A percentile compares a stretch with the other conserved stretches of the same genome.
These are phyloP conservation scores for Astreopora myriophthalma DNA, from an alignment of 64 coral and sea anemone species.

Conservation along the genomic window DNA sequence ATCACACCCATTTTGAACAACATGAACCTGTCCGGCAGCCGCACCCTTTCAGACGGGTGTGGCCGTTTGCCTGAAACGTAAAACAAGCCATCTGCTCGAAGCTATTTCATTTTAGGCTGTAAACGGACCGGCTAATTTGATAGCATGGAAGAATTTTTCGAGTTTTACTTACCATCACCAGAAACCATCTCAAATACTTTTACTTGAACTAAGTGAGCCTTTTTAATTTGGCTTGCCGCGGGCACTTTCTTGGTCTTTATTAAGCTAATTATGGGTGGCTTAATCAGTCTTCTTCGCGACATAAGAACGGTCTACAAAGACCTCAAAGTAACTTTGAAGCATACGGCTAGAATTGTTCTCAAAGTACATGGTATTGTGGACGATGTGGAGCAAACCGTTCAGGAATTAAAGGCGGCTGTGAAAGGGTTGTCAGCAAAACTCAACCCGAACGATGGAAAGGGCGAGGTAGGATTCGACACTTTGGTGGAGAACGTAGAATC, in stretches of 20 bases:
- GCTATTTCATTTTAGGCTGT: background rate
- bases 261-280: conserved; percentile 63
- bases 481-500: conserved; percentile 61
- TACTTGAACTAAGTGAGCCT: background rate
- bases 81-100: background rate
- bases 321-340: conserved; percentile 88
- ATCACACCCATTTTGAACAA: too few relatives aligned
- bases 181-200: background rate
- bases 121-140: background rate
- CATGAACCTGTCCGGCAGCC: background rate
- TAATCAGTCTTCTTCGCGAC: conserved; percentile 77
- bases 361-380: conserved; percentile 91
- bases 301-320: conserved; percentile 79
- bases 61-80: background rate
- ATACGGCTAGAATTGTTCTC: conserved; percentile 82
- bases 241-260: background rate
- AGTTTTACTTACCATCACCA: background rate
- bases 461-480: background rate
- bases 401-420: conserved; percentile 79
- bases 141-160: background rate
- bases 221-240: background rate
- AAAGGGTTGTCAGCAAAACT: conserved; percentile 50
- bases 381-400: conserved; percentile 80
- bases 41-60: background rate
- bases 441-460: background rate